These are phyloP conservation scores for Myanophis thanlyinensis DNA, from an alignment of 2,113 vertebrate genomes.

Conservation along the genomic window DNA sequence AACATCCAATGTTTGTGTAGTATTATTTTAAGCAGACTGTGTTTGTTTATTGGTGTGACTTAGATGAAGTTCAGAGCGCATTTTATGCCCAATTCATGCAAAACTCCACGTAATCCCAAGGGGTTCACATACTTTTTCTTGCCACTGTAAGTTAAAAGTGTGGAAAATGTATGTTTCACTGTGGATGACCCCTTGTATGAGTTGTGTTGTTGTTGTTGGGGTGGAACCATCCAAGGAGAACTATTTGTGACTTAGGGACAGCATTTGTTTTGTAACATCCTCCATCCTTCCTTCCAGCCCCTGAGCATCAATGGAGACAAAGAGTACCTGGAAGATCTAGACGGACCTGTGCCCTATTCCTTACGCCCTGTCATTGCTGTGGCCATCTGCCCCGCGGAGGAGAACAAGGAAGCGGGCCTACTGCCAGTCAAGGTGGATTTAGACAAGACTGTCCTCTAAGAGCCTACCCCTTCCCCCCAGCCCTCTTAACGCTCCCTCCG, in stretches of 20 bases:
- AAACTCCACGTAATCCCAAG: too few relatives aligned
- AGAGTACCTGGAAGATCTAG: conserved; percentile 81
- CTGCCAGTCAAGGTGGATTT: conserved; percentile 90
- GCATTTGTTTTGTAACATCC: not conserved
- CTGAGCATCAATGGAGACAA: conserved; percentile 92
- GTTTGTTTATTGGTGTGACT: too few relatives aligned
- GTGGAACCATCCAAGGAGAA: too few relatives aligned
- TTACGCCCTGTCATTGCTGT: conserved; percentile 79
- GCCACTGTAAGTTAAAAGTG: too few relatives aligned
- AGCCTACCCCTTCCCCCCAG: fast-evolving
- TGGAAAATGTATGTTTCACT: too few relatives aligned
- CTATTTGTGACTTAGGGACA: not conserved
- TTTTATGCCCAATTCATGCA: too few relatives aligned
- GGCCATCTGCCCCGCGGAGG: conserved; percentile 71
- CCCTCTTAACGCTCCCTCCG: fast-evolving
- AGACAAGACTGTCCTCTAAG: conserved; percentile 81
- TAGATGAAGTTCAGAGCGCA: too few relatives aligned
- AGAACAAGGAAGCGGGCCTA: conserved; percentile 75
- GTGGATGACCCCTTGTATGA: too few relatives aligned
- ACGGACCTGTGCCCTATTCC: conserved; percentile 73
- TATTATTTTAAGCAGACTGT: too few relatives aligned
- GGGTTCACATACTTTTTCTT: too few relatives aligned
- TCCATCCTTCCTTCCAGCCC: conserved; percentile 59
- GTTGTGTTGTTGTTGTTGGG: too few relatives aligned
- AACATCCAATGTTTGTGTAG: too few relatives aligned